Evolutionary conservation across 2,888 invertebrate genomes (phyloP), one percentile per base, ranked within the genome.

Genomic region (Calliphora vomitoria): DNA sequence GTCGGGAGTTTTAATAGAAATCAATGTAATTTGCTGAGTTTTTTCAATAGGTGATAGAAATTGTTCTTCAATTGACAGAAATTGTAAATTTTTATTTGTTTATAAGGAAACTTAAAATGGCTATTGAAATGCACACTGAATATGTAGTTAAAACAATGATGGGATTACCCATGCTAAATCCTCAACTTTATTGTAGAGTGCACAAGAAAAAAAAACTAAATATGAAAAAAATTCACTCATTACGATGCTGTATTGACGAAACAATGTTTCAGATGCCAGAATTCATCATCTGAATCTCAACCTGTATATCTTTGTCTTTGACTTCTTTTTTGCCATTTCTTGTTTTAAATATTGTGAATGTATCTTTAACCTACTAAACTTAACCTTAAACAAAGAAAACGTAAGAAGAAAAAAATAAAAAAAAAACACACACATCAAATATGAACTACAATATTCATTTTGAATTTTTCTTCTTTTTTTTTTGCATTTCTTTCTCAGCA

Each of bases 281-380:
- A 68, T 68, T 66, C 78, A 68, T 55, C 41, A 78, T 78, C 18
- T 60, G 3, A 68, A 66, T 31, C 44, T 69, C 47, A 71, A 80
- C 13, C 50, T 25, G 38, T 62, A 50, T 35, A 38, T 0, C 10
- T 68, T 25, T 69, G n/a, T 8, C 4, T 8, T 44, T 55, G n/a
- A 44, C 25, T 18, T 60, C 35, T 72, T 64, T 41, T 64, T 62
- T n/a, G 11, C 15, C 53, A 44, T 58, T 75, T 74, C 20, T 60
- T 58, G 25, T 50, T 69, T 68, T 25, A 68, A 50, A 50, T 69
- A 82, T 66, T 72, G 78, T 72, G 66, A 75, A 58, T 68, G 66
- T 74, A 78, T 81, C 81, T 81, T 75, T 87, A 87, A 87, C 87
- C 87, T 74, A 87, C 81, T 87, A 87, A 87, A 87, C 87, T 87